Evolutionary conservation across 37 sponge, comb jelly and placozoan species (phyloP).

Genomic region (Haliclona indistincta): DNA sequence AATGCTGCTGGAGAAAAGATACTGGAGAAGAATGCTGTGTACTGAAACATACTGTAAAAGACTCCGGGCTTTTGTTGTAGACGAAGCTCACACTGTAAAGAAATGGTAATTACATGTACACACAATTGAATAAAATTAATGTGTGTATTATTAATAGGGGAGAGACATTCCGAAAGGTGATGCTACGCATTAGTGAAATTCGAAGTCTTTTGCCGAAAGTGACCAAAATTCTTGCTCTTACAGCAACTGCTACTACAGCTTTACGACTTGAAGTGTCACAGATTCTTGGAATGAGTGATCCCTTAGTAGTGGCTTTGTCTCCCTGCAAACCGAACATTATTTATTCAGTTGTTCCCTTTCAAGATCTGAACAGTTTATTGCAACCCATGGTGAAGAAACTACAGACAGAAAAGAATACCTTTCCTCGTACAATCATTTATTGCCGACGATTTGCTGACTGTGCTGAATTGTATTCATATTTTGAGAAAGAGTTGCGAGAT

Average conservation of each 20-base stretch:
- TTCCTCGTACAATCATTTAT: conserved; percentile 45
- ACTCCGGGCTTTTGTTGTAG: conserved; percentile 27
- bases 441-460: conserved; percentile 14
- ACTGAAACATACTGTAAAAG: background rate
- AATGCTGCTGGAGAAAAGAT: too few relatives aligned
- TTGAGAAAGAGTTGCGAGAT: conserved; percentile 11
- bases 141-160: background rate
- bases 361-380: too few relatives aligned
- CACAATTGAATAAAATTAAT: background rate
- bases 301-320: background rate
- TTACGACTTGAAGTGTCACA: background rate
- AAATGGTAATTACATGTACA: conserved; percentile 25
- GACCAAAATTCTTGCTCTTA: background rate
- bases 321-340: background rate
- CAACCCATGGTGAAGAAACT: background rate
- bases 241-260: background rate
- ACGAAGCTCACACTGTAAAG: conserved; percentile 44
- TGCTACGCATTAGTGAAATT: background rate
- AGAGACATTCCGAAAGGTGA: background rate
- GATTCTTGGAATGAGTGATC: background rate
- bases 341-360: background rate
- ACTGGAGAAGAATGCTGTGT: background rate
- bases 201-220: background rate
- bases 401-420: background rate
- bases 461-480: conserved; percentile 5